Evolutionary conservation across 1,140 invertebrate genomes (phyloP).

Genomic region (Drosophila sp.): DNA sequence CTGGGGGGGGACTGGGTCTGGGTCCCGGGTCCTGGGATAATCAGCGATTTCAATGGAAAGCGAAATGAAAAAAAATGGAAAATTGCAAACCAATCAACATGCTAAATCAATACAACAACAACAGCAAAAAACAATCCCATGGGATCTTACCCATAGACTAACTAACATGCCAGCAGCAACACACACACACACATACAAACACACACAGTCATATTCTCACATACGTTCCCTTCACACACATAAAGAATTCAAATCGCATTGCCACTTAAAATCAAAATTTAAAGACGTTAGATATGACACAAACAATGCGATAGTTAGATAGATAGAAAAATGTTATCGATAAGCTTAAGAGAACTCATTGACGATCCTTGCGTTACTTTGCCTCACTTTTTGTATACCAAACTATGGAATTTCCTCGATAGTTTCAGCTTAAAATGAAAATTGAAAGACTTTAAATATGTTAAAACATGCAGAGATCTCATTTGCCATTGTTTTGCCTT

Average conservation of each 20-base stretch:
- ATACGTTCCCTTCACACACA: constrained; percentile 33
- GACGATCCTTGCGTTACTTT: no score
- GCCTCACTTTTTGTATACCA: no score
- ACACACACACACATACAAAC: constrained; percentile 10
- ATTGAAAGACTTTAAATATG: no score
- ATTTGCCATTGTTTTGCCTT: no score
- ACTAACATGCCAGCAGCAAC: constrained; percentile 44
- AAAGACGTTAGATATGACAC: constrained; percentile 62
- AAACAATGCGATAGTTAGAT: background rate
- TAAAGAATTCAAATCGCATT: constrained; percentile 79
- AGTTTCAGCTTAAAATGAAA: no score
- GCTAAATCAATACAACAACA: constrained; percentile 72
- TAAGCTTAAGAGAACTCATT: no score
- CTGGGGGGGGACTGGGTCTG: constrained; percentile 4
- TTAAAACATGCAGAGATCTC: no score
- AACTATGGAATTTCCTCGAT: no score
- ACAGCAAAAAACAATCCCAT: constrained; percentile 39
- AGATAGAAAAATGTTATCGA: background rate
- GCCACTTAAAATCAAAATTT: constrained; percentile 78
- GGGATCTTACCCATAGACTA: constrained; percentile 43
- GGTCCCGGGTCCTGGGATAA: constrained; percentile 24
- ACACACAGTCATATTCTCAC: constrained; percentile 16
- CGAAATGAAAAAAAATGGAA: constrained; percentile 29
- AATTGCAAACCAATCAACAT: constrained; percentile 77
- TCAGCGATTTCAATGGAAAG: constrained; percentile 47